A percentile compares a stretch with the other conserved stretches of the same genome.
phyloP scores from a whole-genome alignment of 2,113 vertebrate genomes.

The Cervus canadensis region DNA sequence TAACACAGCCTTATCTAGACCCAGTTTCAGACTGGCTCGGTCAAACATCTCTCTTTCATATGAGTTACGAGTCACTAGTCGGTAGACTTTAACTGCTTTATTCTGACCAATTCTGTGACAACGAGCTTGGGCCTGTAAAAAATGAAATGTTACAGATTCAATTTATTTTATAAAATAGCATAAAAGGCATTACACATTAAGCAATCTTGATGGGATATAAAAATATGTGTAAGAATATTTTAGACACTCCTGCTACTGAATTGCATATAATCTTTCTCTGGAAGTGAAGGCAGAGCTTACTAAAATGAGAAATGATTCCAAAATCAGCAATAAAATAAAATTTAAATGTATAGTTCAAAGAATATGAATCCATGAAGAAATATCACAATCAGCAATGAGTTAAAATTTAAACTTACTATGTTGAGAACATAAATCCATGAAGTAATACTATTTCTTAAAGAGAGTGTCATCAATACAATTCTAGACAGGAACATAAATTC shows the following conservation, averaged over 20 bases:
- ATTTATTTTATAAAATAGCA: neutral
- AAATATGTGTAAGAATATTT: neutral
- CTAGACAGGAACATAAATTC: neutral
- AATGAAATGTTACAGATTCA: conserved; percentile 17
- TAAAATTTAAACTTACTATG: neutral
- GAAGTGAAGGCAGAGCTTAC: neutral
- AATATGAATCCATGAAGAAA: neutral
- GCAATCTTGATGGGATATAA: neutral
- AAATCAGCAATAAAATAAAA: neutral
- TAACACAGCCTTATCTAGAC: conserved; percentile 96
- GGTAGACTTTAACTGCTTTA: conserved; percentile 98
- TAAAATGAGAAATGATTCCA: neutral
- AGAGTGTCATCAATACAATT: neutral
- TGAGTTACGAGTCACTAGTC: conserved; percentile 96
- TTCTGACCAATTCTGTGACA: conserved; percentile 98
- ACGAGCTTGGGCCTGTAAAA: conserved; percentile 93
- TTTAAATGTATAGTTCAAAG: neutral
- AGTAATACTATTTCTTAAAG: neutral
- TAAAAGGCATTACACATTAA: neutral
- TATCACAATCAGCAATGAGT: neutral
- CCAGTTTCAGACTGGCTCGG: conserved; percentile 96
- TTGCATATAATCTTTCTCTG: neutral
- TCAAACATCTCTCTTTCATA: conserved; percentile 99
- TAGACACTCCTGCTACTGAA: neutral
- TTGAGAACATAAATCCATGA: neutral